These are phyloP conservation scores for Thyatira batis DNA, from an alignment of 2,888 invertebrate genomes.

Conservation along the genomic window DNA sequence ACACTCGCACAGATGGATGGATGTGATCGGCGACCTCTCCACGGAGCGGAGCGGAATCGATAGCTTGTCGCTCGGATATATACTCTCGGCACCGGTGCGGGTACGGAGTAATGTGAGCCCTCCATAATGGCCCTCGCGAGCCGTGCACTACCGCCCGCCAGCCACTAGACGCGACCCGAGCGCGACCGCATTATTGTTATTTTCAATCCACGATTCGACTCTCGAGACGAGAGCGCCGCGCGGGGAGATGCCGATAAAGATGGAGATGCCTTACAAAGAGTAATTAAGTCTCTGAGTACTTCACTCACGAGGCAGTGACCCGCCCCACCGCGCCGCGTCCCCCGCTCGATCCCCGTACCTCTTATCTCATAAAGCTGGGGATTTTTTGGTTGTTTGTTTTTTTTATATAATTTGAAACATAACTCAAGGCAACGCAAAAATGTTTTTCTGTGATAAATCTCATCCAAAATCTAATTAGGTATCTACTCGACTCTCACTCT, in stretches of 20 bases:
- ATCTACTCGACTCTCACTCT: too few relatives aligned
- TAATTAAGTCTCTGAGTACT: not conserved
- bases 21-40: not conserved
- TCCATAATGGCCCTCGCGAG: not conserved
- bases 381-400: not conserved
- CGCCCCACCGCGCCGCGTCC: too few relatives aligned
- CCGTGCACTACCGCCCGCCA: not conserved
- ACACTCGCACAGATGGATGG: not conserved
- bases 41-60: not conserved
- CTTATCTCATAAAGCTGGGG: not conserved
- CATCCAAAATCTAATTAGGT: too few relatives aligned
- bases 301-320: not conserved
- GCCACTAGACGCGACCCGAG: not conserved
- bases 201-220: not conserved
- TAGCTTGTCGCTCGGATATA: not conserved
- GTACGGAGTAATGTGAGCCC: not conserved
- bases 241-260: too few relatives aligned
- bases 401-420: not conserved
- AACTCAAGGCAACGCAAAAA: too few relatives aligned
- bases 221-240: not conserved
- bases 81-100: not conserved
- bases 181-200: not conserved
- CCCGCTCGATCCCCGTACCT: too few relatives aligned
- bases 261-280: not conserved
- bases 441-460: too few relatives aligned